Percentiles rank a stretch among this genome's conserved stretches.
phyloP scores from a whole-genome alignment of 2,797 vertebrate genomes.

The Limosa lapponica region DNA sequence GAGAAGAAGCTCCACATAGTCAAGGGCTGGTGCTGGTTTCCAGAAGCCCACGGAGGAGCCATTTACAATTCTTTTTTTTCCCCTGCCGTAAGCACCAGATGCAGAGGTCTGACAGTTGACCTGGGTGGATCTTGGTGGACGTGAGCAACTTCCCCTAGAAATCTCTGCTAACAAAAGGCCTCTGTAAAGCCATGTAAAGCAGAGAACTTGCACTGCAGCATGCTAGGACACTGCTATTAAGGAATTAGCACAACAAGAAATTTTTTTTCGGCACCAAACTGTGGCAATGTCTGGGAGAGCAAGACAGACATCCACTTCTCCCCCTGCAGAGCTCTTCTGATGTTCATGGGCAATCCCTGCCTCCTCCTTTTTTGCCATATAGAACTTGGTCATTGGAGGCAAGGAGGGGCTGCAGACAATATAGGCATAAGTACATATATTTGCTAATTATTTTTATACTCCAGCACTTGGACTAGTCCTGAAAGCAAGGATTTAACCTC shows the following conservation, averaged over 20 bases:
- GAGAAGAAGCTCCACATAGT: fast-evolving
- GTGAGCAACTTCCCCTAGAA: background rate
- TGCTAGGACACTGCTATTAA: background rate
- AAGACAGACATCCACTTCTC: background rate
- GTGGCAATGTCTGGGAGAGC: background rate
- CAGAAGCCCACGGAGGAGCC: background rate
- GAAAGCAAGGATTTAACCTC: background rate
- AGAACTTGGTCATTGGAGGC: background rate
- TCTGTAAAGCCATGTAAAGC: background rate
- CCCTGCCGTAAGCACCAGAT: background rate
- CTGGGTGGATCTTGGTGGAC: background rate
- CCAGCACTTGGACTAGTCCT: background rate
- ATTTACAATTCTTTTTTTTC: background rate
- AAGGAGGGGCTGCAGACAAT: background rate
- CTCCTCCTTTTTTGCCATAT: background rate
- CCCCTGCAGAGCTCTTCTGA: background rate
- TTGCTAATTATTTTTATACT: background rate
- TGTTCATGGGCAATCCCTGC: background rate
- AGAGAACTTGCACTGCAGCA: fast-evolving
- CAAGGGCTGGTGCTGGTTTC: background rate
- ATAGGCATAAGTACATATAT: background rate
- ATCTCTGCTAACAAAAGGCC: constrained; percentile 1
- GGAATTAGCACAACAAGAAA: background rate
- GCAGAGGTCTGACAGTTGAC: background rate
- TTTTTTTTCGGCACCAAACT: background rate